phyloP scores from a whole-genome alignment of 2,113 vertebrate species.

The Tonatia bakeri region DNA sequence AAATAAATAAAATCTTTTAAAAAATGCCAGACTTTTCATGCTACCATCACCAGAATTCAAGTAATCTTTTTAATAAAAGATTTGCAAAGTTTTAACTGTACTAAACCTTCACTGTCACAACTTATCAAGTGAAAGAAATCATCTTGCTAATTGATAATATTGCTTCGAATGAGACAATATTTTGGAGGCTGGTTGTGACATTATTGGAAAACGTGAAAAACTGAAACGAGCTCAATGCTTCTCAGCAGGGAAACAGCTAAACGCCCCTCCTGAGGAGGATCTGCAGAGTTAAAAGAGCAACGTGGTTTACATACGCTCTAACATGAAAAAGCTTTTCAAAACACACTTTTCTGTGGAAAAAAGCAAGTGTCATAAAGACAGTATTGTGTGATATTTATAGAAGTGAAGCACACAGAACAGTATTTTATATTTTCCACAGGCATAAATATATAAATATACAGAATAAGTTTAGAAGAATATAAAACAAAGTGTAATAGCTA shows the following conservation, averaged over 20 bases:
- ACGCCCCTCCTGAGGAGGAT: background rate
- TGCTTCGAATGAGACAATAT: background rate
- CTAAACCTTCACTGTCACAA: background rate
- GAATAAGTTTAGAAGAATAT: background rate
- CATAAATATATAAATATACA: background rate
- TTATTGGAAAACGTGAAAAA: background rate
- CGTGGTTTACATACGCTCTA: background rate
- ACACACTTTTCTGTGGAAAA: background rate
- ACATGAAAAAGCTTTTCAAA: background rate
- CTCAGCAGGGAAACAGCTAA: background rate
- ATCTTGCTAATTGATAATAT: background rate
- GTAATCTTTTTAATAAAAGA: background rate
- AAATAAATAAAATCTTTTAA: too few species aligned
- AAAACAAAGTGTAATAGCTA: background rate
- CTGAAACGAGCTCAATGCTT: background rate
- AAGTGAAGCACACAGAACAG: background rate
- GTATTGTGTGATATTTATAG: background rate
- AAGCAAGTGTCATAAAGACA: background rate
- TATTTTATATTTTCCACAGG: background rate
- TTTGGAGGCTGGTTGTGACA: background rate
- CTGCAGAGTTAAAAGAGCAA: background rate
- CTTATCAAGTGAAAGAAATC: background rate
- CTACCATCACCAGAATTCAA: background rate
- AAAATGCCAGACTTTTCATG: background rate
- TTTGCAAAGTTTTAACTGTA: background rate